Evolutionary conservation across 2,113 vertebrate genomes (phyloP).

Genomic region (Microcebus murinus): DNA sequence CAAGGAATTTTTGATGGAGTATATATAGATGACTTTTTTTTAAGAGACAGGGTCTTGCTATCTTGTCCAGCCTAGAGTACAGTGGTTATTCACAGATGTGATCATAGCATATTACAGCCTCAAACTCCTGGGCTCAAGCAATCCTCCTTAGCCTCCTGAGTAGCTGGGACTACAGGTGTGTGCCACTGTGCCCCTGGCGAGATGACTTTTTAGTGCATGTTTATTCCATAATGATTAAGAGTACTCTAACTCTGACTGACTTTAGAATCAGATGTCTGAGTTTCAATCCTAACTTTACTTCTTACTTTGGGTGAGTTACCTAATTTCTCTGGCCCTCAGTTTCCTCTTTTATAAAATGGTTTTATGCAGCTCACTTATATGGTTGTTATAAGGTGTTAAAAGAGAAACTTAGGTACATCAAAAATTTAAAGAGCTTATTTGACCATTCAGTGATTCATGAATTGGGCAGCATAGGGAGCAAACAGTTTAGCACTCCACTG

Average conservation of each 20-base stretch:
- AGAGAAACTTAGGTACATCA: not conserved
- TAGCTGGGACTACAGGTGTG: too few relatives aligned
- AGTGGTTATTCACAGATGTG: too few relatives aligned
- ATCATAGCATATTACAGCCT: too few relatives aligned
- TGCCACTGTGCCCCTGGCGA: not conserved
- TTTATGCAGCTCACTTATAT: not conserved
- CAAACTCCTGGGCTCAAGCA: too few relatives aligned
- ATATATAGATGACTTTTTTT: not conserved
- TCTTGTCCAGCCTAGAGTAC: too few relatives aligned
- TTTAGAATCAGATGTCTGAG: not conserved
- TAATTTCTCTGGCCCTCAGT: not conserved
- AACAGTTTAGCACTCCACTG: too few relatives aligned
- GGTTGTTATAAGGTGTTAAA: not conserved
- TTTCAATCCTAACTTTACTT: not conserved
- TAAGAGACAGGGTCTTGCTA: not conserved
- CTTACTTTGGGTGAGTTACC: not conserved
- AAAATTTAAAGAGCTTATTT: not conserved
- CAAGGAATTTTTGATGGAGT: not conserved
- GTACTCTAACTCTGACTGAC: not conserved
- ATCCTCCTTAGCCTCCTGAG: too few relatives aligned
- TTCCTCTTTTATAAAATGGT: not conserved
- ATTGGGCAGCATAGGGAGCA: too few relatives aligned
- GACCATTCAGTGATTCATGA: not conserved
- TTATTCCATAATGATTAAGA: not conserved
- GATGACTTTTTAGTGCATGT: not conserved